Evolutionary conservation across 2,113 vertebrate genomes (phyloP).

Genomic region (Oryzias woworae): DNA sequence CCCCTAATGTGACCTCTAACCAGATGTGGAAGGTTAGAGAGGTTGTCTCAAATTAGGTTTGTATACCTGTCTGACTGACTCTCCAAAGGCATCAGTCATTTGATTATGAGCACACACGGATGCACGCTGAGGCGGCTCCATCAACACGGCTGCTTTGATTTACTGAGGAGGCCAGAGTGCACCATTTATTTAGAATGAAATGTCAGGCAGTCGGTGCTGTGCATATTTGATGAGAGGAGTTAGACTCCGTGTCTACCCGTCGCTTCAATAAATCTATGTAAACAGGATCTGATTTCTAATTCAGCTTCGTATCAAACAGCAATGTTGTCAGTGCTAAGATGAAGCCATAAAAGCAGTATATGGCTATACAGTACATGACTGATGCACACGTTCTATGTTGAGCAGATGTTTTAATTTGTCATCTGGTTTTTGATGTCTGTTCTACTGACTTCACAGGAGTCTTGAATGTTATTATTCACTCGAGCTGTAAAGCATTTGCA

Average conservation of each 20-base stretch:
- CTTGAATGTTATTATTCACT: too few relatives aligned
- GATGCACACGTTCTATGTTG: too few relatives aligned
- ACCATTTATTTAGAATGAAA: conserved; percentile 37
- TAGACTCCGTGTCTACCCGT: conserved; percentile 7
- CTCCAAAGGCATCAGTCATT: conserved; percentile 44
- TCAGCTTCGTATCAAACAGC: not conserved
- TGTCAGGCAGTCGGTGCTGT: conserved; percentile 24
- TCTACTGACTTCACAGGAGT: too few relatives aligned
- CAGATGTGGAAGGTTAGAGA: conserved; percentile 22
- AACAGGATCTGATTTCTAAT: too few relatives aligned
- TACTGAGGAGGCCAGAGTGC: conserved; percentile 23
- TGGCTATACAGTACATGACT: too few relatives aligned
- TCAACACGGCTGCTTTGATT: conserved; percentile 24
- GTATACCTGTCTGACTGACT: conserved; percentile 38
- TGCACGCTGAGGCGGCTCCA: conserved; percentile 21
- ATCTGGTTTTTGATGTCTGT: too few relatives aligned
- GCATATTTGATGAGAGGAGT: conserved; percentile 29
- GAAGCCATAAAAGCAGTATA: too few relatives aligned
- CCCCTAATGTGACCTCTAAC: conserved; percentile 10
- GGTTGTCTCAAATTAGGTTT: conserved; percentile 36
- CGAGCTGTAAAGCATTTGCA: too few relatives aligned
- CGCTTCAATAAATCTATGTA: conserved; percentile 6
- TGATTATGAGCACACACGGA: conserved; percentile 27
- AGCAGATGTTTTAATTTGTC: too few relatives aligned
- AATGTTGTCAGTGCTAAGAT: too few relatives aligned